Evolutionary conservation across 2,888 invertebrate genomes (phyloP).

Genomic region (Stegophylla sp.): DNA sequence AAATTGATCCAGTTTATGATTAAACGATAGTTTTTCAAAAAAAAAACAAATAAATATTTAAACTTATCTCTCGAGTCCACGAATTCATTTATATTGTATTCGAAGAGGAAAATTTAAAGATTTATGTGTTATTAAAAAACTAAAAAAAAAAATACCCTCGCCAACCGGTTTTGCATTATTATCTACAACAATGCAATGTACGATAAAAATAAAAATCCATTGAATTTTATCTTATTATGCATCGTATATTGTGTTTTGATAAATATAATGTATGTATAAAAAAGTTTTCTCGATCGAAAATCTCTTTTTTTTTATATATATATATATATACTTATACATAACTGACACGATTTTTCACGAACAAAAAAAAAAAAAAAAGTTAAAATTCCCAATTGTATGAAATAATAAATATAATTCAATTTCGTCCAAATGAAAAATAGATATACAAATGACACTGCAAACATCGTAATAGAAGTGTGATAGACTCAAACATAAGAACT

Average conservation of each 20-base stretch:
- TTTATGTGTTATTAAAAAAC: slow-evolving; percentile 44
- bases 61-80: slow-evolving; percentile 10
- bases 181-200: slow-evolving; percentile 31
- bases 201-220: slow-evolving; percentile 18
- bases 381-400: neutral
- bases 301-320: neutral
- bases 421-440: neutral
- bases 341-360: neutral
- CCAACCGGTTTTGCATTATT: slow-evolving; percentile 43
- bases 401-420: neutral
- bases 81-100: slow-evolving; percentile 26
- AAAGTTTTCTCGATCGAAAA: slow-evolving; percentile 19
- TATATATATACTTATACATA: too few relatives aligned
- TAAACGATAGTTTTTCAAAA: slow-evolving; percentile 11
- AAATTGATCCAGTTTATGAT: slow-evolving; percentile 25
- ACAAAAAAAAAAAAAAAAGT: slow-evolving; percentile 33
- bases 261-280: slow-evolving; percentile 25
- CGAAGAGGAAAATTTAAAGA: slow-evolving; percentile 38
- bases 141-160: slow-evolving; percentile 9
- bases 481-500: too few relatives aligned
- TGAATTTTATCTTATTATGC: slow-evolving; percentile 38
- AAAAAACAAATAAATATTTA: slow-evolving; percentile 1
- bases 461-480: too few relatives aligned
- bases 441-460: too few relatives aligned
- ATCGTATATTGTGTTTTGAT: slow-evolving; percentile 51